Base-by-base conservation (phyloP, 37 sponge, comb jelly and placozoan genomes). In the Geodia barretti region DNA sequence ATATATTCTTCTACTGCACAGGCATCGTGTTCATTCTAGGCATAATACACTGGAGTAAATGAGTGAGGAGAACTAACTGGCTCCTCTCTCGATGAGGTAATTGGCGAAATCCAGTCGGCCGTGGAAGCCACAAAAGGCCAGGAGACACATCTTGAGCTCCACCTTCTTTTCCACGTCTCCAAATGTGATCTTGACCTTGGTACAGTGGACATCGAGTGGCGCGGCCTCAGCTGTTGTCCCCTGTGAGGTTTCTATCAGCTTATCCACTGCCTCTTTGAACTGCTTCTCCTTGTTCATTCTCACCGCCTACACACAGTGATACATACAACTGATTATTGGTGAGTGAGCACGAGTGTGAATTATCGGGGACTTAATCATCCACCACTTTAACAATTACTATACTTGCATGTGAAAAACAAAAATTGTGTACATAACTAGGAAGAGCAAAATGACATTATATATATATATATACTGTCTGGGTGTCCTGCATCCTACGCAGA, bases 111-210 rank as follows among this genome's bases (percentile, higher is more conserved):
- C 68, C 68, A 33, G 30, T 68, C 68, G 1, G 30, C 68, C 29
- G 31, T 68, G 29, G 34, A 68, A 68, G 34, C 68, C 68, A 68
- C 68, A 68, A 20, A 25, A 33, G 14, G 68, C 68, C 3, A 68
- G 68, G 33, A 68, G 68, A 68, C 33, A 33, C 68, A 68, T 68
- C 33, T 32, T 68, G 68, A 33, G 34, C 34, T 21, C 68, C 29
- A 68, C 68, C n/a, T 28, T 28, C 14, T 32, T 68, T 3, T 68
- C 34, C 33, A 20, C 32, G 54, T 47, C 54, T 17, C 54, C 54
- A 47, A 47, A 47, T 47, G 54, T 47, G 54, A 47, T 47, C 54
- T 47, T 47, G 14, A 47, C 54, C 14, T 47, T 47, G 7, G 7
- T 14, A 14, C 54, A 47, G 14, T 47, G 14, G 11, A 47, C 54